phyloP scores from a whole-genome alignment of 2,888 invertebrate genomes.

The Poecilus cupreus region DNA sequence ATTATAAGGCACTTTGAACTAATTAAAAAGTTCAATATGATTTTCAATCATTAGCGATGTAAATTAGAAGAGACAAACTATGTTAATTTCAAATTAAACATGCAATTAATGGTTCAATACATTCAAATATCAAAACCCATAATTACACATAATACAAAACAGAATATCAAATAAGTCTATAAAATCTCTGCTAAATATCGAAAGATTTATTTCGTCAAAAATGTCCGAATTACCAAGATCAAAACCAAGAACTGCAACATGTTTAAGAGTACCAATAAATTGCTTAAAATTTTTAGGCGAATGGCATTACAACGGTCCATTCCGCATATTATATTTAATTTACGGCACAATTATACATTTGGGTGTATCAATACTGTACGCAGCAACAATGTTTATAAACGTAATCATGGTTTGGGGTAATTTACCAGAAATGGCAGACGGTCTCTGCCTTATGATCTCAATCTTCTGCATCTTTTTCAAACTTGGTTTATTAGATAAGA shows the following conservation, averaged over 20 bases:
- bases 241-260: neutral
- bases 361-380: neutral
- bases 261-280: constrained; percentile 26
- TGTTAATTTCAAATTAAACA: neutral
- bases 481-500: constrained; percentile 1
- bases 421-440: constrained; percentile 19
- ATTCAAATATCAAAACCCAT: neutral
- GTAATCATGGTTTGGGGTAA: constrained; percentile 18
- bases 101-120: neutral
- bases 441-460: constrained; percentile 8
- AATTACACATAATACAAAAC: neutral
- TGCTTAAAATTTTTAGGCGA: constrained; percentile 24
- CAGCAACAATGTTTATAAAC: neutral
- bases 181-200: neutral
- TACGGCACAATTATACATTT: constrained; percentile 15
- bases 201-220: neutral
- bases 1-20: constrained; percentile 9
- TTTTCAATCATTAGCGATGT: neutral
- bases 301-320: constrained; percentile 38
- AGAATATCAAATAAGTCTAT: neutral
- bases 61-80: neutral
- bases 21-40: constrained; percentile 19
- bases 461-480: constrained; percentile 28
- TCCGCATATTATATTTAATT: neutral
- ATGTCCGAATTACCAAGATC: neutral